Conservation (phyloP, 2,113 vertebrate species). For the Anolis sagrei region DNA sequence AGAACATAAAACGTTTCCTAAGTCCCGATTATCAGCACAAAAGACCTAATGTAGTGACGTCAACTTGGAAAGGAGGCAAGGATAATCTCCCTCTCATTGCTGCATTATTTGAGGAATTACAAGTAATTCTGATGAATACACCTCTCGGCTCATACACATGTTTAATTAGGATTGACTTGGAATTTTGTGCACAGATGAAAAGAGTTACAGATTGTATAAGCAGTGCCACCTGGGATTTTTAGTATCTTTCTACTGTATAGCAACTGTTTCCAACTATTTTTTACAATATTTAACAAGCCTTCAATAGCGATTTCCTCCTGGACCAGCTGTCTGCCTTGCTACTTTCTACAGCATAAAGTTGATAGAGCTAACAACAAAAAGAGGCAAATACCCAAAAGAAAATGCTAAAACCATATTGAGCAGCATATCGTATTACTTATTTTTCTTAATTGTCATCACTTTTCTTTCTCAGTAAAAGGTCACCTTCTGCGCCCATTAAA, state of each 20-base stretch:
- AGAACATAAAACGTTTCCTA: conserved; percentile 68
- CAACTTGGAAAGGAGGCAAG: conserved; percentile 49
- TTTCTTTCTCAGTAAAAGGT: neutral
- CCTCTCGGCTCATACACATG: neutral
- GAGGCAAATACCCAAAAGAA: conserved; percentile 30
- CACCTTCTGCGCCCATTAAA: neutral
- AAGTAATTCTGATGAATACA: conserved; percentile 53
- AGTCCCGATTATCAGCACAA: conserved; percentile 55
- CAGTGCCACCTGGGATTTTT: neutral
- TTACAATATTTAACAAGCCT: conserved; percentile 19
- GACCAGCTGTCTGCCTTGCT: conserved; percentile 50
- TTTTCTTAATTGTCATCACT: neutral
- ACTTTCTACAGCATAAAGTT: conserved; percentile 48
- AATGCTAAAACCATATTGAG: conserved; percentile 1
- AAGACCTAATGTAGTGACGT: conserved; percentile 54
- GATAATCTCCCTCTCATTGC: conserved; percentile 63
- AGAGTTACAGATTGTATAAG: neutral
- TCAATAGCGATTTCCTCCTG: conserved; percentile 29
- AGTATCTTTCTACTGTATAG: conserved; percentile 13
- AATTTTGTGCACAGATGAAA: neutral
- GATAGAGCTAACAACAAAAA: neutral
- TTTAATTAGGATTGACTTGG: conserved; percentile 23
- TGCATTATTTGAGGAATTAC: conserved; percentile 37
- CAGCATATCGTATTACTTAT: neutral
- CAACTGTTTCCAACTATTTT: conserved; percentile 37